Evolutionary conservation across 2,113 vertebrate species (phyloP).

Genomic region (Sander vitreus): DNA sequence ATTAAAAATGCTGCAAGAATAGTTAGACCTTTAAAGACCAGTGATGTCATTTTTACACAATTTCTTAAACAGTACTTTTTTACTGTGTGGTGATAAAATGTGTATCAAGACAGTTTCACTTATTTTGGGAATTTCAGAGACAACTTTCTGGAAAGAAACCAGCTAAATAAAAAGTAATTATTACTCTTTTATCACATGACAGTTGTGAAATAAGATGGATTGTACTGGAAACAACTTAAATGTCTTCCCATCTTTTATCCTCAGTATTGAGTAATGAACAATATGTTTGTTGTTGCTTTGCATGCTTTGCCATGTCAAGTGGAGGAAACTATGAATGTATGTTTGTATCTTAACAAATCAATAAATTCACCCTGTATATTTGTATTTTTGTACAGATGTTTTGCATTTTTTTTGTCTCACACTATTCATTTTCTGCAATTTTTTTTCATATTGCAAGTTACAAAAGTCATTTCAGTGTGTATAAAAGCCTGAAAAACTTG

Average conservation of each 20-base stretch:
- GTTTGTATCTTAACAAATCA: not conserved
- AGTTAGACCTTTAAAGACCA: not conserved
- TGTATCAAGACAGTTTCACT: not conserved
- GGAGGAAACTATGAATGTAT: not conserved
- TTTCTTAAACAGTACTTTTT: not conserved
- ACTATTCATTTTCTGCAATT: not conserved
- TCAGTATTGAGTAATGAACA: no score
- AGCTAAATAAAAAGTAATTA: not conserved
- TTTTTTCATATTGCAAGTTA: not conserved
- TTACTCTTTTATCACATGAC: not conserved
- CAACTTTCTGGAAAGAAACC: not conserved
- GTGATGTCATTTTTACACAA: not conserved
- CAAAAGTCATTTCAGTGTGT: no score
- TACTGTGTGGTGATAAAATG: not conserved
- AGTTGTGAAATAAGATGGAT: not conserved
- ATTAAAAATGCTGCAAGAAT: not conserved
- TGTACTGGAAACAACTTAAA: not conserved
- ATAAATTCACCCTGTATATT: slow-evolving; percentile 29
- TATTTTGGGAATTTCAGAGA: not conserved
- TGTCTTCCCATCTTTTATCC: no score
- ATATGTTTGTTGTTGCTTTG: not conserved
- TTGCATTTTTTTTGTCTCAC: not conserved
- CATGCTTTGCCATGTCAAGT: not conserved
- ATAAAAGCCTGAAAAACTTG: no score
- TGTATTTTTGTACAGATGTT: not conserved